phyloP scores from a whole-genome alignment of 2,888 invertebrate genomes.

The Plagodis pulveraria region DNA sequence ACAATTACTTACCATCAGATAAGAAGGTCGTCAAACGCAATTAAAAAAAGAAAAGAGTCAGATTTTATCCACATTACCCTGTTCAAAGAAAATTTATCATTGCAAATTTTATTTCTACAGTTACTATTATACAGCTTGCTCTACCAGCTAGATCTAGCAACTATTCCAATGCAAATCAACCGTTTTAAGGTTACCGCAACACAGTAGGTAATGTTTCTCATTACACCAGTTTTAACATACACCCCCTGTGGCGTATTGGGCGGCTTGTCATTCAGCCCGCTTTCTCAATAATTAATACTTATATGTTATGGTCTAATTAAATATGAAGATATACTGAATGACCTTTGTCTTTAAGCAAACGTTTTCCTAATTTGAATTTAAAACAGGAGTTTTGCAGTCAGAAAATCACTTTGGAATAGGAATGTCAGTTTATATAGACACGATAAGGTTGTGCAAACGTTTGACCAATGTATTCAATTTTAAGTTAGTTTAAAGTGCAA shows the following conservation, averaged over 20 bases:
- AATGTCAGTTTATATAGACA: too few species aligned
- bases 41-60: too few species aligned
- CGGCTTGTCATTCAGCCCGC: constrained; percentile 18
- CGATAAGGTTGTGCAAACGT: too few species aligned
- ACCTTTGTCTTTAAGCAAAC: constrained; percentile 3
- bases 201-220: constrained; percentile 13
- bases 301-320: constrained; percentile 14
- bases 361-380: background rate
- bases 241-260: constrained; percentile 25
- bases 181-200: background rate
- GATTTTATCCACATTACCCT: too few species aligned
- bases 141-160: constrained; percentile 6
- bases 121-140: background rate
- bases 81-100: too few species aligned
- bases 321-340: constrained; percentile 4
- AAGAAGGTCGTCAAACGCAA: too few species aligned
- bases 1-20: too few species aligned
- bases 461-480: too few species aligned
- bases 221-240: background rate
- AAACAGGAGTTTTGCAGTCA: too few species aligned
- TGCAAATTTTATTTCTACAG: too few species aligned
- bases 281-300: constrained; percentile 6
- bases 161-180: constrained; percentile 10
- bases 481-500: too few species aligned
- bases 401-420: too few species aligned